These are phyloP conservation scores for Syrrhaptes paradoxus DNA, from an alignment of 2,113 vertebrate genomes.

Conservation along the genomic window DNA sequence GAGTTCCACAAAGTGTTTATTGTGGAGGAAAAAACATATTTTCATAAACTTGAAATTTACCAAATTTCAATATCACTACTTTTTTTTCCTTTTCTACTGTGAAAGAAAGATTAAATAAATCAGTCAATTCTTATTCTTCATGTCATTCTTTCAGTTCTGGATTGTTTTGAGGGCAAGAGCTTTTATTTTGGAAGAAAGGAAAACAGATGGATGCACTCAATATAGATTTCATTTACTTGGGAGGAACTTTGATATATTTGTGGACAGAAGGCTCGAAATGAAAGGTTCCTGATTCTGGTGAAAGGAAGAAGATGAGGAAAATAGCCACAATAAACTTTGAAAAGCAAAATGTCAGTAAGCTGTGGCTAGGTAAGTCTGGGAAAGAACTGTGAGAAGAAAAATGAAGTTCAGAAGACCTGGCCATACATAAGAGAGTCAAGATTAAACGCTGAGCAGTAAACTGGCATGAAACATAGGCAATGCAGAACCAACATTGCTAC, in stretches of 20 bases:
- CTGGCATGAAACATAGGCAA: neutral
- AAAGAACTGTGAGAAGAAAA: neutral
- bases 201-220: neutral
- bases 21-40: accelerated
- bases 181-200: neutral
- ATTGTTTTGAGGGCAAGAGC: neutral
- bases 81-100: neutral
- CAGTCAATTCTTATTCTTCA: neutral
- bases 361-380: neutral
- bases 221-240: neutral
- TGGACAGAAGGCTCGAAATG: neutral
- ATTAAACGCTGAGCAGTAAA: neutral
- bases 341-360: neutral
- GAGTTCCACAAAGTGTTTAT: neutral
- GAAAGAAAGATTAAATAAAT: neutral
- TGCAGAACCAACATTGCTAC: neutral
- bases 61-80: neutral
- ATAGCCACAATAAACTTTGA: neutral
- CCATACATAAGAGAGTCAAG: neutral
- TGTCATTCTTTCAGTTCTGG: neutral
- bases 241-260: neutral
- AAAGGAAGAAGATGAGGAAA: neutral
- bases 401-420: neutral
- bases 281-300: neutral
- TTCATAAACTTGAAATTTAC: neutral